Evolutionary conservation across 1,140 invertebrate genomes (phyloP).

Genomic region (Drosophila sechellia): DNA sequence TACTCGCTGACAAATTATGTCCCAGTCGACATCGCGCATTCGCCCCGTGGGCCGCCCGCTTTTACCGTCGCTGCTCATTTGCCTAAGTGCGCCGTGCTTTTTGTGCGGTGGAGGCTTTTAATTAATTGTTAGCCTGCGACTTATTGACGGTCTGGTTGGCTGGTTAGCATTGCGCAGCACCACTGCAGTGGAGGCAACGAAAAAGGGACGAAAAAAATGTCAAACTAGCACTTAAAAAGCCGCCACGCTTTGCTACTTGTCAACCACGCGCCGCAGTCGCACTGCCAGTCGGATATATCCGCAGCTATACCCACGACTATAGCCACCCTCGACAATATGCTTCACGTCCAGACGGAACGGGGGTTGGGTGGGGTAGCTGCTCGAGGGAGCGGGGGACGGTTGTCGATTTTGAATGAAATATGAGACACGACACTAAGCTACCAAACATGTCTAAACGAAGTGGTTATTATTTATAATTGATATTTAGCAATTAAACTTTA

Average conservation of each 20-base stretch:
- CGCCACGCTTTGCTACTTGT: conserved; percentile 81
- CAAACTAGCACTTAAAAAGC: conserved; percentile 81
- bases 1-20: conserved; percentile 71
- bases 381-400: conserved; percentile 15
- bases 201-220: conserved; percentile 56
- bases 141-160: conserved; percentile 80
- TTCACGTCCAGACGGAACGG: conserved; percentile 60
- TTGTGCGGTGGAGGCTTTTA: conserved; percentile 73
- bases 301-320: neutral
- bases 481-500: neutral
- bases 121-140: conserved; percentile 80
- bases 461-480: too few species aligned
- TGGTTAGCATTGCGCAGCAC: conserved; percentile 39
- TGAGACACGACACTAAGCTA: conserved; percentile 40
- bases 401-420: conserved; percentile 37
- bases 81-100: conserved; percentile 71
- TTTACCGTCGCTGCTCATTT: conserved; percentile 65
- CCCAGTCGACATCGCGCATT: conserved; percentile 75
- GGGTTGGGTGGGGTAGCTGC: conserved; percentile 4
- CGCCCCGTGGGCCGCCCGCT: conserved; percentile 63
- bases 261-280: conserved; percentile 69
- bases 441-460: conserved; percentile 1
- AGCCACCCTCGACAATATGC: conserved; percentile 75
- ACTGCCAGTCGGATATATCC: conserved; percentile 5
- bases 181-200: conserved; percentile 16